Conservation (phyloP, 2,797 vertebrate species). For the Ciconia nigra region DNA sequence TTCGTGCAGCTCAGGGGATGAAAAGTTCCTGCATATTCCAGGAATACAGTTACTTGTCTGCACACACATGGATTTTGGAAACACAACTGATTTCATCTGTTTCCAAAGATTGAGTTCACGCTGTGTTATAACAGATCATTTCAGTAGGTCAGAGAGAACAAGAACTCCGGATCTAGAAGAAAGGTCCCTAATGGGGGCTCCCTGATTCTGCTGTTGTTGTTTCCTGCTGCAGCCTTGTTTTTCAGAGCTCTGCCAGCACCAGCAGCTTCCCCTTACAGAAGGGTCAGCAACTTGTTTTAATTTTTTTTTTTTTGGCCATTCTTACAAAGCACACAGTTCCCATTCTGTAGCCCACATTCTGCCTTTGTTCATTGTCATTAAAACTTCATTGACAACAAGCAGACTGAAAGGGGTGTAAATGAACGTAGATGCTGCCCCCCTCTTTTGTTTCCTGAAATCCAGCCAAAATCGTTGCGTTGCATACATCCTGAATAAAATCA, state of each 20-base stretch:
- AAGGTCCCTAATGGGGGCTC: not conserved
- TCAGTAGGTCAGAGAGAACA: not conserved
- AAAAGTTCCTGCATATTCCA: not conserved
- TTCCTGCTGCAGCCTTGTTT: not conserved
- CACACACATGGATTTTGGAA: not conserved
- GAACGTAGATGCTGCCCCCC: not conserved
- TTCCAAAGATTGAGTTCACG: not conserved
- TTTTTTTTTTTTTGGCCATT: not conserved
- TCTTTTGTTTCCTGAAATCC: not conserved
- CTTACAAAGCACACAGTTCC: not conserved
- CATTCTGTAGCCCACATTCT: not conserved
- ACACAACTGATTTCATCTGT: not conserved
- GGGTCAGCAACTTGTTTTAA: not conserved
- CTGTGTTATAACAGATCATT: not conserved
- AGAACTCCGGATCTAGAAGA: not conserved
- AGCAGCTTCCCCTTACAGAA: not conserved
- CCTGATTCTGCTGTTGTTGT: not conserved
- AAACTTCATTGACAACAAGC: not conserved
- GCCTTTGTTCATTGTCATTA: not conserved
- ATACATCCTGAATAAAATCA: slow-evolving; percentile 30
- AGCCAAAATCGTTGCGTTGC: not conserved
- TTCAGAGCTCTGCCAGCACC: not conserved
- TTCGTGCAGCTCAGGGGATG: not conserved
- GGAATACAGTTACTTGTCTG: not conserved
- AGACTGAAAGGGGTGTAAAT: not conserved